A percentile compares a stretch with the other conserved stretches of the same genome.
Evolutionary conservation across 2,888 invertebrate genomes (phyloP).

Genomic region (Norana najaformis): DNA sequence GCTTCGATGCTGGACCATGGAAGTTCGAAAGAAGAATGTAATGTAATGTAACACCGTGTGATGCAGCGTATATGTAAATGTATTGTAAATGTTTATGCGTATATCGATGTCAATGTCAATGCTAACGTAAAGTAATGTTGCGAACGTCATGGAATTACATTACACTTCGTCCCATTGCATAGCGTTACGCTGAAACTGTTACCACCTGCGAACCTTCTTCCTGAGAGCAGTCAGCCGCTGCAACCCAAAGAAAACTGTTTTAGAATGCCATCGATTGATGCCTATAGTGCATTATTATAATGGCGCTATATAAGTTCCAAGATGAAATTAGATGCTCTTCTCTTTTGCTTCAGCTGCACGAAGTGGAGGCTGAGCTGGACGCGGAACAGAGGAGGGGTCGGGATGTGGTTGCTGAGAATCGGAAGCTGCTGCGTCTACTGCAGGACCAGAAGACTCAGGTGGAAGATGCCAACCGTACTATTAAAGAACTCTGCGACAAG

Average conservation of each 20-base stretch:
- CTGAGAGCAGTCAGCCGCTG: too few relatives aligned
- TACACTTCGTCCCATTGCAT: too few relatives aligned
- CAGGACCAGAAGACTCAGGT: slow-evolving; percentile 54
- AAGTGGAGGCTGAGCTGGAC: slow-evolving; percentile 60
- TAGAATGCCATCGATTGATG: slow-evolving; percentile 25
- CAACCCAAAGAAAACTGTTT: not conserved
- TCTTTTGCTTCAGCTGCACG: slow-evolving; percentile 53
- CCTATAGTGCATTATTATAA: slow-evolving; percentile 28
- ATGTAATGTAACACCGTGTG: not conserved
- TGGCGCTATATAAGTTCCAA: slow-evolving; percentile 29
- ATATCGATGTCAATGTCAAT: too few relatives aligned
- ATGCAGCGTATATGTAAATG: not conserved
- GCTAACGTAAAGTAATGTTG: too few relatives aligned
- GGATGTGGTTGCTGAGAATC: slow-evolving; percentile 53
- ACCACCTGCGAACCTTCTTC: too few relatives aligned
- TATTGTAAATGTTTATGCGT: not conserved
- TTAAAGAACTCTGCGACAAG: slow-evolving; percentile 54
- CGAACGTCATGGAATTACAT: too few relatives aligned
- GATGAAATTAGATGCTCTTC: not conserved
- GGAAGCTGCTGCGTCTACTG: slow-evolving; percentile 58
- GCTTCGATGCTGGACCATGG: too few relatives aligned
- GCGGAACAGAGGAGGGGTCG: slow-evolving; percentile 58
- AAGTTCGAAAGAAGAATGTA: too few relatives aligned
- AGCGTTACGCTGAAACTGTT: too few relatives aligned
- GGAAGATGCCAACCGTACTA: slow-evolving; percentile 58